Evolutionary conservation across 2,888 invertebrate species (phyloP).

Genomic region (Phalangium opilio): DNA sequence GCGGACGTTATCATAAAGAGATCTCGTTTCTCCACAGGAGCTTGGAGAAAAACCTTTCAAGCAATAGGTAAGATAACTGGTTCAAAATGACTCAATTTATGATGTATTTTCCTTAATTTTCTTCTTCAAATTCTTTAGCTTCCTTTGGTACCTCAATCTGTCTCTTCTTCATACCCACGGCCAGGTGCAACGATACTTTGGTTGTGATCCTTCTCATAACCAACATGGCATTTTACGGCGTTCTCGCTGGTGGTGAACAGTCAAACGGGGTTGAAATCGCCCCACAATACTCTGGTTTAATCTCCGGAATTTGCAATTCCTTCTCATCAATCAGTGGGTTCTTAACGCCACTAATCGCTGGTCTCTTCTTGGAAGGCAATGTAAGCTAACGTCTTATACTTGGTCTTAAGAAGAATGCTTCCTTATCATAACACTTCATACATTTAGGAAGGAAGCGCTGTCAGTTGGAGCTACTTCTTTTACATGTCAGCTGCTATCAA

Average conservation of each 20-base stretch:
- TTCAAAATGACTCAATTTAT: no score
- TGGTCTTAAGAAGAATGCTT: no score
- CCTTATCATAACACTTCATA: no score
- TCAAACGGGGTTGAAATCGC: constrained; percentile 15
- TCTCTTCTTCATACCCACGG: constrained; percentile 10
- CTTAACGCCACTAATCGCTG: constrained; percentile 19
- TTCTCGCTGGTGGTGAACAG: constrained; percentile 36
- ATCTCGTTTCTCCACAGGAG: constrained; percentile 9
- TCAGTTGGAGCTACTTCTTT: no score
- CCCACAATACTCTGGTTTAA: constrained; percentile 14
- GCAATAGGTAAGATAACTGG: no score
- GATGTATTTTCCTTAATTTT: no score
- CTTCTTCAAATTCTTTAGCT: constrained; percentile 9
- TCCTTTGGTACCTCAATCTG: constrained; percentile 11
- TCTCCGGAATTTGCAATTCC: constrained; percentile 19
- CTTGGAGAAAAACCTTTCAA: constrained; percentile 3
- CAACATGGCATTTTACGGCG: constrained; percentile 26
- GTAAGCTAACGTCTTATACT: constrained; percentile 4
- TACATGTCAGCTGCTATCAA: no score
- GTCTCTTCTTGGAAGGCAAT: constrained; percentile 17
- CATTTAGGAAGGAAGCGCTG: no score
- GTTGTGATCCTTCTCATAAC: constrained; percentile 9
- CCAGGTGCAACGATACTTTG: constrained; percentile 6
- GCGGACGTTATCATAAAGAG: constrained; percentile 17
- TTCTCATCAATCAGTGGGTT: constrained; percentile 19